These are phyloP conservation scores for Pterocles orientalis DNA, from an alignment of 2,113 vertebrate species.

Conservation along the genomic window DNA sequence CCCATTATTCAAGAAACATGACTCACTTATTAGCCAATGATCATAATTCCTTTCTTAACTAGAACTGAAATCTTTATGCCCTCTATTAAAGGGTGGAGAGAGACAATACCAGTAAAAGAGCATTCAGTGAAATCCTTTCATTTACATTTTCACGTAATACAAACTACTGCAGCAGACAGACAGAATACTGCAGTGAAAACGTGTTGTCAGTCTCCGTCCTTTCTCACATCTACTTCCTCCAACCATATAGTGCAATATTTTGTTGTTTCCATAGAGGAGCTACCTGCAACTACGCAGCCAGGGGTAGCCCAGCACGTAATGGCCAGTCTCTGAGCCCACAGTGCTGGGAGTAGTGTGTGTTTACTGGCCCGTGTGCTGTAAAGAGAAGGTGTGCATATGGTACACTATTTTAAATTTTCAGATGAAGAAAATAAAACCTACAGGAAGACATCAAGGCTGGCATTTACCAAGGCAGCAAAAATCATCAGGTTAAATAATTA, in stretches of 20 bases:
- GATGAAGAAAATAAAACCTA: background rate
- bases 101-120: background rate
- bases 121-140: background rate
- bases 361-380: background rate
- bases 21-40: background rate
- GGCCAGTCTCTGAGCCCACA: background rate
- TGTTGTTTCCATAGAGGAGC: background rate
- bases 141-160: background rate
- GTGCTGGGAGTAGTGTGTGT: background rate
- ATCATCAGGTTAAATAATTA: background rate
- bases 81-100: background rate
- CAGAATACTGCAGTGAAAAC: background rate
- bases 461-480: background rate
- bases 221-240: background rate
- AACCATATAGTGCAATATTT: background rate
- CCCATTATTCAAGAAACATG: background rate
- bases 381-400: background rate
- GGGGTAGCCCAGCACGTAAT: background rate
- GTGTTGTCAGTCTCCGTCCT: background rate
- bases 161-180: background rate
- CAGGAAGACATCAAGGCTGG: background rate
- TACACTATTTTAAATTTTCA: background rate
- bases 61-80: background rate
- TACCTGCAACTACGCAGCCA: background rate
- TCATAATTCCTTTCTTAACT: background rate